These are phyloP conservation scores for Metopolophium dirhodum DNA, from an alignment of 1,140 invertebrate species.

Conservation along the genomic window DNA sequence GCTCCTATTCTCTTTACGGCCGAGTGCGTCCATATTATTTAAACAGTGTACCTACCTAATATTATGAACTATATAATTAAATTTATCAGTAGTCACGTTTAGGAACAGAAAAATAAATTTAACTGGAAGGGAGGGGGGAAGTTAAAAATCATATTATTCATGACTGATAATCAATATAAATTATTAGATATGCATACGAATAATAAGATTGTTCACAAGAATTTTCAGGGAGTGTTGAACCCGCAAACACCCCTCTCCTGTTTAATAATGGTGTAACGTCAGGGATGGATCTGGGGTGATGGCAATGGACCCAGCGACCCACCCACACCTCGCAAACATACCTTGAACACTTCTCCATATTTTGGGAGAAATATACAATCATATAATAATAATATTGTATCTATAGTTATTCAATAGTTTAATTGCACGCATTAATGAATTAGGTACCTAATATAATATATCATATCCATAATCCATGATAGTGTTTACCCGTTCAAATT, in stretches of 20 bases:
- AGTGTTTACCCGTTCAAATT: too few species aligned
- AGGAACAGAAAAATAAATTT: neutral
- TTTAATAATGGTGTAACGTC: neutral
- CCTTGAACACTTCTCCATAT: neutral
- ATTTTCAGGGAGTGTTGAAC: neutral
- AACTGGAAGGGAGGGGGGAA: too few species aligned
- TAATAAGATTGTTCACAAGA: neutral
- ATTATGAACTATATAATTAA: neutral
- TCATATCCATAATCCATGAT: too few species aligned
- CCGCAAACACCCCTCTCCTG: neutral
- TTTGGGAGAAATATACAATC: neutral
- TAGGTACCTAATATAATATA: neutral
- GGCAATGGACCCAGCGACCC: neutral
- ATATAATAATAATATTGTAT: too few species aligned
- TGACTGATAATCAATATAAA: neutral
- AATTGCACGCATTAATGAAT: neutral
- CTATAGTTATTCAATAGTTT: neutral
- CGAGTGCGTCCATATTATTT: neutral
- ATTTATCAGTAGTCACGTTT: neutral
- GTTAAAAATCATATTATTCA: neutral
- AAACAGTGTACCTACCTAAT: neutral
- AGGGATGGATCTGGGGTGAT: neutral
- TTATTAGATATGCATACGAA: neutral
- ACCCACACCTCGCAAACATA: neutral
- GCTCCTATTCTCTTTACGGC: neutral